Evolutionary conservation across 2,888 invertebrate species (phyloP).

Genomic region (Agrilus biguttatus): DNA sequence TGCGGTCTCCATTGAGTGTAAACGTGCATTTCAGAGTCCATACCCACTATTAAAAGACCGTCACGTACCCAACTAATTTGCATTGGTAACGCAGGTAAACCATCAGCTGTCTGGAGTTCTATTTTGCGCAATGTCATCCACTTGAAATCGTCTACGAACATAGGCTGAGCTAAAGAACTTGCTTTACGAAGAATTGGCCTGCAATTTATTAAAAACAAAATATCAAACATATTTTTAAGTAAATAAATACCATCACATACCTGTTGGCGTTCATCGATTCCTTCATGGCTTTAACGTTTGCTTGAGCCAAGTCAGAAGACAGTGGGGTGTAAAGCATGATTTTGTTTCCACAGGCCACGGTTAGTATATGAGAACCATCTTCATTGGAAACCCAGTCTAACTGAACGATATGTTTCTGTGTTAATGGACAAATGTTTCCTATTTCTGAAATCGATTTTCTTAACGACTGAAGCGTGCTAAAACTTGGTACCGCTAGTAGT

Average conservation of each 20-base stretch:
- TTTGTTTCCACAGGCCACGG: constrained; percentile 89
- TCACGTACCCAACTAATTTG: constrained; percentile 98
- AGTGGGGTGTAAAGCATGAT: constrained; percentile 87
- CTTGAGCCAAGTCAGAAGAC: constrained; percentile 87
- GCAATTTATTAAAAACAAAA: constrained; percentile 33
- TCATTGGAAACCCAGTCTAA: constrained; percentile 99
- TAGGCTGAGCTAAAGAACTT: constrained; percentile 77
- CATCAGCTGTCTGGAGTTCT: constrained; percentile 85
- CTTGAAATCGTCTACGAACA: constrained; percentile 82
- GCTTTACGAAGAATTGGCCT: constrained; percentile 79
- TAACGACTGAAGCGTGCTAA: constrained; percentile 76
- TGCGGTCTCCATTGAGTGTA: constrained; percentile 95
- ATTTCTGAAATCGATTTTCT: constrained; percentile 81
- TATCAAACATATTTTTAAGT: constrained; percentile 29
- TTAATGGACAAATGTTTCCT: constrained; percentile 79
- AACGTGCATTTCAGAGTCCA: constrained; percentile 99
- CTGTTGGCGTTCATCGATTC: constrained; percentile 10
- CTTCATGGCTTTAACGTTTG: constrained; percentile 60
- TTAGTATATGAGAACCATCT: constrained; percentile 94
- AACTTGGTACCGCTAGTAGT: constrained; percentile 76
- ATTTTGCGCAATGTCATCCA: constrained; percentile 94
- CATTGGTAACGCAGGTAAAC: constrained; percentile 92
- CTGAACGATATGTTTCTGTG: constrained; percentile 87
- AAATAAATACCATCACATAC: background rate
- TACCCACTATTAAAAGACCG: constrained; percentile 93